Evolutionary conservation across 2,888 invertebrate species (phyloP), one percentile per base, ranked within the genome.

Genomic region (Ceraclea dissimilis): DNA sequence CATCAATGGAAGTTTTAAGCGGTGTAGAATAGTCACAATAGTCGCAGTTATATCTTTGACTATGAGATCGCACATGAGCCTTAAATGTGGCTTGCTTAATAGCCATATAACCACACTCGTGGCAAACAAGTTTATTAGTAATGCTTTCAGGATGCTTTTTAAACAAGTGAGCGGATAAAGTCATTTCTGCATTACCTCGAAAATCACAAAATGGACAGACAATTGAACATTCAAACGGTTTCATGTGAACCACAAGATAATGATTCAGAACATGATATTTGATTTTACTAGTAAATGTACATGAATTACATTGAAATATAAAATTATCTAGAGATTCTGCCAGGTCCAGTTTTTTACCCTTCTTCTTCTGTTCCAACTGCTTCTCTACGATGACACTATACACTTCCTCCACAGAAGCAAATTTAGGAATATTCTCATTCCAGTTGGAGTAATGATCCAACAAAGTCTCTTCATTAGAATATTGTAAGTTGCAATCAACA

Each of bases 21-120:
- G 52, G 48, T 19, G 59, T 53, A 46, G 52, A 34, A 19, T 55
- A 55, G 19, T 55, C 55, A 48, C 56, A 56, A 33, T 49, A 51
- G 18, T 56, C 56, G 20, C 56, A 56, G 21, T 22, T 52, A 22
- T 34, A 56, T 21, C 21, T 18, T 20, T 56, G 51, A 11, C 16
- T 26, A 26, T 49, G 49, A 49, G n/a, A 19, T 21, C 49, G 17
- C n/a, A 49, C 16, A 17, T 49, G 49, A 21, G 49, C 49, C 22
- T 21, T n/a, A 26, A 49, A 49, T 22, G 49, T 49, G 11, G 16
- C n/a, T 49, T 49, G 17, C 17, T 49, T 49, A 22, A 26, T 19
- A 4, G 49, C 20, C 5, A 49, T 26, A n/a, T 49, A 49, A 2
- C 49, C 49, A 49, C 49, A 49, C 16, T 19, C 26, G 20, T 49